Evolutionary conservation across 2,888 invertebrate genomes (phyloP).

Genomic region (Heteropelma amictum): DNA sequence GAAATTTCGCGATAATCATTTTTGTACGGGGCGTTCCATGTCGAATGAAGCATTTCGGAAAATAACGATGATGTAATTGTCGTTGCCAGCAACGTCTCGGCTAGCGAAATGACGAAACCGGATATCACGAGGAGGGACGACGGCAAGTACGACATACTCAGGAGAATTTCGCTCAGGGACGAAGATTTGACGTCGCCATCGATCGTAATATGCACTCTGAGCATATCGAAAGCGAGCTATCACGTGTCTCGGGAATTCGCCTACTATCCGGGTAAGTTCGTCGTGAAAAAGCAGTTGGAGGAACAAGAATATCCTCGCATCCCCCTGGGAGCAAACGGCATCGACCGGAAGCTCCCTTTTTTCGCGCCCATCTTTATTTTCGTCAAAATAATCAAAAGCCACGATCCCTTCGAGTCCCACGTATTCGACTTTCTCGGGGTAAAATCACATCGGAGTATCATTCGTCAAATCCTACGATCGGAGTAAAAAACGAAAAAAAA

Average conservation of each 20-base stretch:
- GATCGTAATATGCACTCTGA: conserved; percentile 71
- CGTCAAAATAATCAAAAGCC: no score
- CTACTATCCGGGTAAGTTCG: conserved; percentile 72
- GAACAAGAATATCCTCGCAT: no score
- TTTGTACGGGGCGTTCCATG: no score
- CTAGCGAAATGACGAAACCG: conserved; percentile 63
- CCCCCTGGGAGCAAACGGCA: no score
- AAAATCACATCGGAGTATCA: no score
- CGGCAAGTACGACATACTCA: conserved; percentile 69
- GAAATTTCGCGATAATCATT: background rate
- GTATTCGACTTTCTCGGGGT: no score
- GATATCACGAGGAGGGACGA: conserved; percentile 66
- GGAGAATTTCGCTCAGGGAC: conserved; percentile 70
- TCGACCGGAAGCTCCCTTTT: no score
- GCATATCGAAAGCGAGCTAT: conserved; percentile 72
- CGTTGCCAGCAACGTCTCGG: conserved; percentile 57
- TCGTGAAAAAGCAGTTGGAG: background rate
- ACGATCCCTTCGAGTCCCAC: no score
- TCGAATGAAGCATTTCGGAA: no score
- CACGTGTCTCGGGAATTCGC: conserved; percentile 69
- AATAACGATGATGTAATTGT: background rate
- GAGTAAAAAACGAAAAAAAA: no score
- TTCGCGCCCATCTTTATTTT: no score
- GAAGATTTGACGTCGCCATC: conserved; percentile 67
- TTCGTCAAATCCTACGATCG: no score